Conservation (phyloP, 2,113 vertebrate species). For the Pseudonaja textilis region DNA sequence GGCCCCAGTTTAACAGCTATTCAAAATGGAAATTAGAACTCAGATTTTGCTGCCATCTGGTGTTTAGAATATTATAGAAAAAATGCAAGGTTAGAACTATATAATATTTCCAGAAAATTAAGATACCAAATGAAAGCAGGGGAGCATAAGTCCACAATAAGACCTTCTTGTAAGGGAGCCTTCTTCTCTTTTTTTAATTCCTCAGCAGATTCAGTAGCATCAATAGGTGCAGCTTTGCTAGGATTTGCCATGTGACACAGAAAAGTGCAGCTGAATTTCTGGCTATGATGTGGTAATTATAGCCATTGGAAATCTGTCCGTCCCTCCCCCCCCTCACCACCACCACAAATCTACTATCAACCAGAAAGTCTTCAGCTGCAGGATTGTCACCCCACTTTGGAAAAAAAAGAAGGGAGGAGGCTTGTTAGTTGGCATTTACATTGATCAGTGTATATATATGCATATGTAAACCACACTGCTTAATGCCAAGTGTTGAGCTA, state of each 20-base stretch:
- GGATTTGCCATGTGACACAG: background rate
- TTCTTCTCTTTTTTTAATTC: background rate
- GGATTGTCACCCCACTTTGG: background rate
- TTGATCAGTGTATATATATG: background rate
- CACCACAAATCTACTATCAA: background rate
- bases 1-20: background rate
- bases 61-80: background rate
- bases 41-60: slow-evolving; percentile 14
- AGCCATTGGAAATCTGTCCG: background rate
- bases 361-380: background rate
- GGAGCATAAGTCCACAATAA: background rate
- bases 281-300: background rate
- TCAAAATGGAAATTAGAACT: background rate
- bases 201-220: background rate
- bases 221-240: background rate
- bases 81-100: background rate
- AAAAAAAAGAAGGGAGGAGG: background rate
- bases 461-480: background rate
- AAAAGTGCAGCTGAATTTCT: background rate
- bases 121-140: background rate
- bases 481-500: background rate
- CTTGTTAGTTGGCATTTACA: background rate
- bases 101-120: background rate
- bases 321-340: no score
- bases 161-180: background rate